Evolutionary conservation across 2,888 invertebrate species (phyloP), one percentile per base, ranked within the genome.

Genomic region (Erynnis tages): DNA sequence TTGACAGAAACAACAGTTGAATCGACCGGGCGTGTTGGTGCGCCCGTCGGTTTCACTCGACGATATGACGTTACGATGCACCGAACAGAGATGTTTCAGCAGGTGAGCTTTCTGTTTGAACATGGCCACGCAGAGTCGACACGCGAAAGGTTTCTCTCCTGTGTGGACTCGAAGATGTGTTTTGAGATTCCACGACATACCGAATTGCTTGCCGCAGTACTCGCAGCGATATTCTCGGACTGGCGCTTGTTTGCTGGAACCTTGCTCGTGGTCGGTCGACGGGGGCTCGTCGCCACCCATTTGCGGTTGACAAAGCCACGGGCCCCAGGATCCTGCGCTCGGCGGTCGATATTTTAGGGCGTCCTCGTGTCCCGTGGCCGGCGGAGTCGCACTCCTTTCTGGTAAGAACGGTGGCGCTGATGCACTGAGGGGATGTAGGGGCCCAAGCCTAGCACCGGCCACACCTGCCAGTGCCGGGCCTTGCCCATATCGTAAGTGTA

Each of bases 151-250:
- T 76, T 96, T 96, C 67, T 96, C 96, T 54, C 96, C 96, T 0
- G 96, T 96, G 71, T 96, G 96, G 14, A 96, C 96, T 72, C 96
- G 91, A 53, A 96, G 90, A 82, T 96, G 96, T 56, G 96, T 96
- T 80, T 96, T 96, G 70, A 96, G 91, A 90, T 96, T 96, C 96
- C 96, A 96, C 54, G 96, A 96, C 96, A 96, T 96, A 55, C 96
- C 96, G 69, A 96, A 96, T 80, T 96, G 96, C 82, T 96, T 96
- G 52, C 96, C 96, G 78, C 96, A 96, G 78, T 96, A 96, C 74
- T 95, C 95, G 76, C 96, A 96, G 54, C 96, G 93, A 77, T 96
- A 96, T 77, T 96, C 96, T 53, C 96, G 91, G 35, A 95, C 94
- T 43, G 94, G 94, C 57, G 88, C 91, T 74, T 89, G 89, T 75